These are phyloP conservation scores for Antheraea yamamai DNA, from an alignment of 2,888 invertebrate genomes.

Conservation along the genomic window DNA sequence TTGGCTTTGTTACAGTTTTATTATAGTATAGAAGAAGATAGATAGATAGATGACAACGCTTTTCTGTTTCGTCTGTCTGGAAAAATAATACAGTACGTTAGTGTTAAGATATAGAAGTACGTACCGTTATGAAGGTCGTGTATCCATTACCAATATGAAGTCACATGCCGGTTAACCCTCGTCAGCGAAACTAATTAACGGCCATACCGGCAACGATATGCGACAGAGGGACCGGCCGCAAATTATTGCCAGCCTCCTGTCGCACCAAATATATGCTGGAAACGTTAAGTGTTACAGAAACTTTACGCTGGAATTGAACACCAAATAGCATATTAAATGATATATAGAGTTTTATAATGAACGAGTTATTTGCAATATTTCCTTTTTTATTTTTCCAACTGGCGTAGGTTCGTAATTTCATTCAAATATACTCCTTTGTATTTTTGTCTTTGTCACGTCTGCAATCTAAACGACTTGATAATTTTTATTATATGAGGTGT, in stretches of 20 bases:
- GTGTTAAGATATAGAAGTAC: constrained; percentile 1
- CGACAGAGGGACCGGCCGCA: constrained; percentile 28
- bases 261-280: constrained; percentile 28
- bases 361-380: too few species aligned
- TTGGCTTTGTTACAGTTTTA: too few species aligned
- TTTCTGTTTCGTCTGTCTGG: not conserved
- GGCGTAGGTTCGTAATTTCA: too few species aligned
- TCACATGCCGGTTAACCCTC: constrained; percentile 30
- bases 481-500: too few species aligned
- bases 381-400: too few species aligned
- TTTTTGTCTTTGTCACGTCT: too few species aligned
- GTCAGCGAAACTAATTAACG: constrained; percentile 41
- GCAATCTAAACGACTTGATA: too few species aligned
- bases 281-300: not conserved
- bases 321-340: not conserved
- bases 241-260: constrained; percentile 29
- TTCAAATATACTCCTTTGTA: too few species aligned
- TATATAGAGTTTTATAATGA: not conserved
- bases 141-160: constrained; percentile 20
- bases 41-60: too few species aligned
- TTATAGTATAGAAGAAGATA: too few species aligned
- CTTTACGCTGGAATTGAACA: not conserved
- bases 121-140: constrained; percentile 11
- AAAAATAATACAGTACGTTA: not conserved
- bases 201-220: constrained; percentile 21